A percentile compares a stretch with the other conserved stretches of the same genome.
These are phyloP conservation scores for Plutella xylostella DNA, from an alignment of 2,888 invertebrate genomes.

Conservation along the genomic window DNA sequence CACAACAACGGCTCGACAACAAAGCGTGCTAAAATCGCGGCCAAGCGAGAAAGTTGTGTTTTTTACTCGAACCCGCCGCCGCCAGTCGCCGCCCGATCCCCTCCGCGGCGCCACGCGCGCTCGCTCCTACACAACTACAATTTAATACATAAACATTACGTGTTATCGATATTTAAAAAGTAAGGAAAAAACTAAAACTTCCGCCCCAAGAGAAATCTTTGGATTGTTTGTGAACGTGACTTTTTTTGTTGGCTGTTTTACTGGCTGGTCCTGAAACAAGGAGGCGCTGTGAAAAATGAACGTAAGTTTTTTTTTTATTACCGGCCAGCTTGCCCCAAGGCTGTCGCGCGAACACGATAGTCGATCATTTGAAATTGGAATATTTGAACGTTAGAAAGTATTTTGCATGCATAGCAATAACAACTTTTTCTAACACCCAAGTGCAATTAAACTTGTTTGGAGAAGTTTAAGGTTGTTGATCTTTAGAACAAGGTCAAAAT, in stretches of 20 bases:
- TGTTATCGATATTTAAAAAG: neutral
- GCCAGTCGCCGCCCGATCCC: constrained; percentile 28
- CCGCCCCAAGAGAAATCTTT: constrained; percentile 1
- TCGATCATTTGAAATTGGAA: no score
- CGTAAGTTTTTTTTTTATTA: constrained; percentile 22
- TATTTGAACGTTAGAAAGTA: no score
- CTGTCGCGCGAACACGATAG: no score
- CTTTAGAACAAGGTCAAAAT: no score
- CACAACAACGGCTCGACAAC: constrained; percentile 4
- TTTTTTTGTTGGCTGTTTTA: constrained; percentile 6
- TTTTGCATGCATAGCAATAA: no score
- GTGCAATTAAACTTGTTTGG: no score
- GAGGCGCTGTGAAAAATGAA: constrained; percentile 26
- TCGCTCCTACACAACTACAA: constrained; percentile 4
- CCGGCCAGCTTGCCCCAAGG: neutral
- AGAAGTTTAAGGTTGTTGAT: no score
- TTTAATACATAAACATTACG: neutral
- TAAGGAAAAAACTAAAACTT: neutral
- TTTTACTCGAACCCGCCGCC: constrained; percentile 17
- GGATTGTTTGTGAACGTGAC: constrained; percentile 5
- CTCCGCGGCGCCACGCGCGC: constrained; percentile 23
- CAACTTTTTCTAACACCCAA: no score
- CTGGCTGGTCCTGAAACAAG: constrained; percentile 13
- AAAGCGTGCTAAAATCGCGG: constrained; percentile 22
- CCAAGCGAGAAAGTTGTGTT: constrained; percentile 34